Conservation (phyloP, 2,797 vertebrate genomes). For the Alauda arvensis region DNA sequence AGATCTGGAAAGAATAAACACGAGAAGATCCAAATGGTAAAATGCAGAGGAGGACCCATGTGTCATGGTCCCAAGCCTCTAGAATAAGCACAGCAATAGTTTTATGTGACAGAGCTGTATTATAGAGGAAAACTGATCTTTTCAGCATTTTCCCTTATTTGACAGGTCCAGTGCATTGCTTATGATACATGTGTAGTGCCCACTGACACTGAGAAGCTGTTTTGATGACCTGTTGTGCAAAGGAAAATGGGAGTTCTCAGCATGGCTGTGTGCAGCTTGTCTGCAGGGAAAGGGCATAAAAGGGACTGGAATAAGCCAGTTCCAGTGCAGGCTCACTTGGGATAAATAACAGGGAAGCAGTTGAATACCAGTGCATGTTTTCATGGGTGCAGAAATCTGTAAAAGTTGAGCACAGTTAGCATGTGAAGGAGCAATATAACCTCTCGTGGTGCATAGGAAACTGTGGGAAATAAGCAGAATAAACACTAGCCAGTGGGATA, state of each 20-base stretch:
- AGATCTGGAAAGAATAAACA: background rate
- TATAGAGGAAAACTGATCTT: background rate
- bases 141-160: background rate
- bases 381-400: background rate
- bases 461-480: background rate
- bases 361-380: background rate
- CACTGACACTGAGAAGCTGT: constrained; percentile 6
- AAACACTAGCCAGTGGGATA: background rate
- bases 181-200: background rate
- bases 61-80: background rate
- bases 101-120: background rate
- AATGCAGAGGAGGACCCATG: background rate
- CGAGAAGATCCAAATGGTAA: background rate
- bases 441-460: background rate
- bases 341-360: background rate
- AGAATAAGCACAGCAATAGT: background rate
- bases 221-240: constrained; percentile 26
- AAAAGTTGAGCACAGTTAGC: background rate
- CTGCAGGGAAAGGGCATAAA: background rate
- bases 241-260: background rate
- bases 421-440: background rate
- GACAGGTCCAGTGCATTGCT: background rate
- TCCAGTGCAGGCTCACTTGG: background rate
- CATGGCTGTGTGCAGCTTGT: background rate
- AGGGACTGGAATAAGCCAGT: background rate